Conservation (phyloP, 2,113 vertebrate species). For the Equus quagga region DNA sequence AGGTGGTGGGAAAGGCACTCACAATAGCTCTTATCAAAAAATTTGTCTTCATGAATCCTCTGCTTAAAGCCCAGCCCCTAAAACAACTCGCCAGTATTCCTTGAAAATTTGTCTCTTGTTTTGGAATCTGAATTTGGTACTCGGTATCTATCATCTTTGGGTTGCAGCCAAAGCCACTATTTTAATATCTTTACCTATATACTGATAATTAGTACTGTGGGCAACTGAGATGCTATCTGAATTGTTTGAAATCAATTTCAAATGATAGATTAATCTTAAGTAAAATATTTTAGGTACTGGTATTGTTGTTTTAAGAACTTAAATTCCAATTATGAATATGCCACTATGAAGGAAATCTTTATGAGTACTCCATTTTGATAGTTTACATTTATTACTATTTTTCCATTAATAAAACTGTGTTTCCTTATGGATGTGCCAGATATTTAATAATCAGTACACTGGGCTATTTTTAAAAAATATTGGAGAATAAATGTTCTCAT, state of each 20-base stretch:
- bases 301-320: slow-evolving; percentile 40
- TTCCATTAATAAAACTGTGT: neutral
- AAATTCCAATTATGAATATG: neutral
- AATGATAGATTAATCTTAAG: neutral
- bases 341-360: neutral
- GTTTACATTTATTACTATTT: slow-evolving; percentile 20
- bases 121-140: neutral
- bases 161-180: neutral
- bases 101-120: neutral
- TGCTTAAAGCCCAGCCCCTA: neutral
- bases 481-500: neutral
- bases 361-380: neutral
- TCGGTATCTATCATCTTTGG: neutral
- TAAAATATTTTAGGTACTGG: neutral
- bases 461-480: neutral
- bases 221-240: neutral
- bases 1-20: neutral
- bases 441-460: neutral
- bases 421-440: neutral
- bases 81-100: neutral
- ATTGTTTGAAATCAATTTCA: slow-evolving; percentile 12
- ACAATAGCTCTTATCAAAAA: neutral
- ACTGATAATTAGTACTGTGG: neutral
- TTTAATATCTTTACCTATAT: neutral
- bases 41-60: neutral